Conservation (phyloP, 2,797 vertebrate species). For the Macroramphosus scolopax region DNA sequence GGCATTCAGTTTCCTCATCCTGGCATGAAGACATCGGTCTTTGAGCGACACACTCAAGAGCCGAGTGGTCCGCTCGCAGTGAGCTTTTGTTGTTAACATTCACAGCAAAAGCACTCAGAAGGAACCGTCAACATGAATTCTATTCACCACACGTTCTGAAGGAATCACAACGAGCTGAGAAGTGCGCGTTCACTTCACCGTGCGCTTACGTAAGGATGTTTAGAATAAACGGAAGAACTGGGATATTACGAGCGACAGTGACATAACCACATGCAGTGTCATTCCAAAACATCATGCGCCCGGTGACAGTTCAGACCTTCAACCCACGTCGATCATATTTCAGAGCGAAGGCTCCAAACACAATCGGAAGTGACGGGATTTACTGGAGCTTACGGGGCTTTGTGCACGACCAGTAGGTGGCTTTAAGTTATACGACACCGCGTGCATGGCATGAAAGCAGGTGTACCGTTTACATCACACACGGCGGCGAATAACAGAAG, state of each 20-base stretch:
- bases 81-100: constrained; percentile 59
- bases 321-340: background rate
- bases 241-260: background rate
- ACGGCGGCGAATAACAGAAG: no score
- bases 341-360: background rate
- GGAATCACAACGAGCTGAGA: constrained; percentile 22
- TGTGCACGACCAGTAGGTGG: background rate
- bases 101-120: constrained; percentile 41
- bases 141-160: constrained; percentile 42
- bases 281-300: background rate
- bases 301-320: background rate
- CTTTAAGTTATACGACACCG: constrained; percentile 7
- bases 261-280: constrained; percentile 2
- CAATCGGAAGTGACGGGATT: background rate
- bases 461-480: constrained; percentile 24
- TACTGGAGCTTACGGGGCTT: background rate
- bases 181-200: constrained; percentile 18
- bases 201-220: constrained; percentile 57
- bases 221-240: constrained; percentile 6
- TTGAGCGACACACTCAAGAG: constrained; percentile 40
- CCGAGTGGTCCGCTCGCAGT: constrained; percentile 30
- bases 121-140: constrained; percentile 34
- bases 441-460: background rate
- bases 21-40: constrained; percentile 61
- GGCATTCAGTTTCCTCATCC: constrained; percentile 61